Base-by-base conservation (phyloP, 2,888 invertebrate species). In the Torymus aiolomorphi region DNA sequence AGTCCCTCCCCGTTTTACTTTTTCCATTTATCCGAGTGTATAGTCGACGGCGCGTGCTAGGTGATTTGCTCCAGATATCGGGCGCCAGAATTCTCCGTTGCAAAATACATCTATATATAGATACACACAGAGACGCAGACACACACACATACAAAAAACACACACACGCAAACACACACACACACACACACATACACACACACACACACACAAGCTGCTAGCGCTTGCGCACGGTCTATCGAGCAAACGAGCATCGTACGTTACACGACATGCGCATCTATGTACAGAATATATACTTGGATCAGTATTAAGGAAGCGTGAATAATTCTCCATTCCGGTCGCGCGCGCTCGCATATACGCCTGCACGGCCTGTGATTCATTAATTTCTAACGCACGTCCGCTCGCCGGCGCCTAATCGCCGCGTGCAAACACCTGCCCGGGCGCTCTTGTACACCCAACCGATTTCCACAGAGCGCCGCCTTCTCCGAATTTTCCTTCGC, bases 291-390 rank as follows among this genome's bases (percentile, higher is more conserved):
- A 42, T 42, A 69, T 18, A 57, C 31, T 14, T 2, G 52, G 74
- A 70, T 70, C 67, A 57, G 70, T 56, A 73, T 76, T 73, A 76
- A 80, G 80, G 78, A 82, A 82, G 76, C 77, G 82, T 80, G 61
- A 81, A 80, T 76, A 76, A 78, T 83, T 80, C 78, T 80, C 79
- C 61, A 76, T 71, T 75, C 69, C 79, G 79, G 59, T 78, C 74
- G 42, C 42, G 8, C 42, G 8, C 42, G 8, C 42, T 5, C 8
- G 8, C 8, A 42, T 31, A 31, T 42, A 42, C 42, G 42, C 8
- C 42, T 42, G 42, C 42, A 42, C 42, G 42, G 5, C 31, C 78
- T 80, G 74, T 82, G 75, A 82, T 80, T 82, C 80, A 83, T 83
- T 82, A 78, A 83, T 80, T 79, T 72, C 57, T 42, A 69, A 76